Evolutionary conservation across 2,797 vertebrate species (phyloP).

Genomic region (Ibycter americanus): DNA sequence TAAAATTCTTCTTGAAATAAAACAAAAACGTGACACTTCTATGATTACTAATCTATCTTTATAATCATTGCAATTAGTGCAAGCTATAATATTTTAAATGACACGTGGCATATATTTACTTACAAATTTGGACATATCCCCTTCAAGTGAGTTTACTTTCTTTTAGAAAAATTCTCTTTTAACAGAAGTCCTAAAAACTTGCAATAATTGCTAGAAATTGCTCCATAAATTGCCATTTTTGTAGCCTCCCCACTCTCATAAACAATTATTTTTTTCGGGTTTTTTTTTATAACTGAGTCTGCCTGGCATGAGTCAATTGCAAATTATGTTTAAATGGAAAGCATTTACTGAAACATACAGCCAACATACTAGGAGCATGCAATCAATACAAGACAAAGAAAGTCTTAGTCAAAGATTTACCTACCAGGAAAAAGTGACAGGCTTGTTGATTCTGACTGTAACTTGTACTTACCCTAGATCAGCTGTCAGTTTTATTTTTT

Average conservation of each 20-base stretch:
- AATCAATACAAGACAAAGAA: slow-evolving; percentile 58
- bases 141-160: background rate
- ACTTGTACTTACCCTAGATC: slow-evolving; percentile 91
- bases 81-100: background rate
- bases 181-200: slow-evolving; percentile 21
- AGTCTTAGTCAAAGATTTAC: slow-evolving; percentile 79
- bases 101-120: background rate
- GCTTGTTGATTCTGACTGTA: slow-evolving; percentile 82
- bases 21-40: slow-evolving; percentile 65
- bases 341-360: slow-evolving; percentile 20
- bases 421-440: slow-evolving; percentile 83
- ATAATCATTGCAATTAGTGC: slow-evolving; percentile 52
- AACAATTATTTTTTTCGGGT: background rate
- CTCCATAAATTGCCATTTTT: background rate
- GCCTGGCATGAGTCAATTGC: slow-evolving; percentile 13
- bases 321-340: slow-evolving; percentile 35
- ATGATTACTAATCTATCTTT: slow-evolving; percentile 42
- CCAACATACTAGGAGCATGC: slow-evolving; percentile 73
- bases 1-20: slow-evolving; percentile 79
- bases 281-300: slow-evolving; percentile 7
- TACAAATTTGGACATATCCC: background rate
- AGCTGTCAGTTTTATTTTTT: slow-evolving; percentile 87
- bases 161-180: background rate
- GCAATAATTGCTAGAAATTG: slow-evolving; percentile 59
- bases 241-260: background rate